Base-by-base conservation (phyloP, 1,140 invertebrate genomes). In the Olivierus martensii region DNA sequence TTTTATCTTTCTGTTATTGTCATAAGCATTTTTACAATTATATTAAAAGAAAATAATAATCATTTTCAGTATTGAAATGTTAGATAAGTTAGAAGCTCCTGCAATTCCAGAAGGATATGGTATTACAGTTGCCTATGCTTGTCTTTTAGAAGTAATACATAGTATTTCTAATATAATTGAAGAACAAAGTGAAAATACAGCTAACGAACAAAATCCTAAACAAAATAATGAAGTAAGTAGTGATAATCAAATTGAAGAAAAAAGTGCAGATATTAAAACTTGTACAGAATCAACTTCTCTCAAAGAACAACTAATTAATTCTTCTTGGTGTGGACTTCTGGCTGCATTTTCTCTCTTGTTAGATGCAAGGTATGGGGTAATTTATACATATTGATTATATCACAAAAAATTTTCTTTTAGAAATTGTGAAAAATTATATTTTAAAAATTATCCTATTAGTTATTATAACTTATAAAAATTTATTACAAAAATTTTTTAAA, bases 81-180 rank as follows among this genome's bases (percentile, higher is more conserved):
- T 94, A 59, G 93, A 98, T 62, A 91, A 93, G 69, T 77, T 84
- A 9, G 93, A 97, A 61, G 84, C 90, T n/a, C 91, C 90, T 0
- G 71, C 77, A 36, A 84, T 96, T 58, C 85, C 87, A 12, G 90
- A 96, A 60, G 92, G 92, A 9, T 97, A 97, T 73, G 89, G 90
- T 35, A 84, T 97, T 50, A 94, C 91, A 1, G 77, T 96, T 21
- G 90, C 90, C 1, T 96, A 93, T 70, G 83, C 86, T 34, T 90
- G 87, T 68, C 71, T 97, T 10, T 71, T 94, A 59, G 91, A 95
- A 64, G 82, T 92, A 51, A 70, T 72, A 12, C 60, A 66, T 59
- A 71, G 52, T 43, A 49, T 63, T 47, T 39, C 22, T 21, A 46
- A 41, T n/a, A 56, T 63, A 9, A 59, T 63, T 18, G 50, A 59